Evolutionary conservation across 2,113 vertebrate species (phyloP).

Genomic region (Protomyctophum bolini): DNA sequence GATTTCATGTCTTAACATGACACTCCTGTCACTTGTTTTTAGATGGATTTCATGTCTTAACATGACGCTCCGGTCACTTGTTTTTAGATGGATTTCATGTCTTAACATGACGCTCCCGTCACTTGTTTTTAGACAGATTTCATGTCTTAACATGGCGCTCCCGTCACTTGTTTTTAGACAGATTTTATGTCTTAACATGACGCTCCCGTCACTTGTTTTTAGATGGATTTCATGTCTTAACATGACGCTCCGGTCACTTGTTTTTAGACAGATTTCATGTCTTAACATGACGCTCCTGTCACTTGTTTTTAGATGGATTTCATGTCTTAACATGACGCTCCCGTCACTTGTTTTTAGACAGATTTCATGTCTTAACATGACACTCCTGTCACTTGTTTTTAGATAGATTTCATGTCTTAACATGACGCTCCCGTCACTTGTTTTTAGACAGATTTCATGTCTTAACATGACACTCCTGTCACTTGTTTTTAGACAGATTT

Average conservation of each 20-base stretch:
- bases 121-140: not conserved
- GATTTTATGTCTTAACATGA: fast-evolving
- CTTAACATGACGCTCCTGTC: not conserved
- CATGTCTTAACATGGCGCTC: not conserved
- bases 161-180: not conserved
- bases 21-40: not conserved
- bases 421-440: not conserved
- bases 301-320: fast-evolving
- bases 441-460: not conserved
- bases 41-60: fast-evolving
- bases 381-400: not conserved
- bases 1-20: fast-evolving
- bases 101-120: not conserved
- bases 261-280: not conserved
- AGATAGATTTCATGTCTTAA: not conserved
- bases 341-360: not conserved
- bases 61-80: not conserved
- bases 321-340: not conserved
- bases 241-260: not conserved
- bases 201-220: not conserved
- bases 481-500: not conserved
- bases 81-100: fast-evolving
- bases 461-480: not conserved
- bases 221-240: fast-evolving
- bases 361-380: fast-evolving